Evolutionary conservation across 2,113 vertebrate genomes (phyloP).

Genomic region (Nesogale talazaci): DNA sequence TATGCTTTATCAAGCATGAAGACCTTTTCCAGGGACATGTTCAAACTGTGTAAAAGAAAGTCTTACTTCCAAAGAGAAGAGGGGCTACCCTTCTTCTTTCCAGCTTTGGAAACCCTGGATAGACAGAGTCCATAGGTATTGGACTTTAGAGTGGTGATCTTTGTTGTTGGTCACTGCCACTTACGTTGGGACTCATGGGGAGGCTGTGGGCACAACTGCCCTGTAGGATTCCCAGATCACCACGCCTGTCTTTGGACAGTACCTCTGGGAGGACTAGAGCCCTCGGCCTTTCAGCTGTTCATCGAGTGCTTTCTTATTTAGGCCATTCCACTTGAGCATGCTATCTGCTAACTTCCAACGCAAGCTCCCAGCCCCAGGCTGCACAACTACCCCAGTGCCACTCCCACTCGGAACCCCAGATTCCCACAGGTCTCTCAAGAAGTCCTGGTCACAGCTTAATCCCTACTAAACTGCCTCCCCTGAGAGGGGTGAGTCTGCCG

Average conservation of each 20-base stretch:
- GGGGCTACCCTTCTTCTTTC: too few relatives aligned
- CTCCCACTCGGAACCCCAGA: neutral
- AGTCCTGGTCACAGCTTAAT: accelerated
- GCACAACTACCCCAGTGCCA: neutral
- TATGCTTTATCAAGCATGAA: too few relatives aligned
- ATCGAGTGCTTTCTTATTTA: neutral
- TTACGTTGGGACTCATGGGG: neutral
- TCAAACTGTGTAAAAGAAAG: too few relatives aligned
- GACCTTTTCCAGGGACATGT: too few relatives aligned
- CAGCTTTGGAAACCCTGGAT: too few relatives aligned
- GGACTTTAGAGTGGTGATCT: too few relatives aligned
- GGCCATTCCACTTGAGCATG: accelerated
- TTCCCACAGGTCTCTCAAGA: accelerated
- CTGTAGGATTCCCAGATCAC: neutral
- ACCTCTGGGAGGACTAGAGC: neutral
- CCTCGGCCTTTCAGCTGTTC: neutral
- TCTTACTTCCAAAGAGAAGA: too few relatives aligned
- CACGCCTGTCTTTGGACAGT: neutral
- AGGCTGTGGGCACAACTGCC: neutral
- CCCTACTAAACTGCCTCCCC: accelerated
- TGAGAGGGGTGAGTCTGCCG: accelerated
- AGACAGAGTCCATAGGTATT: too few relatives aligned
- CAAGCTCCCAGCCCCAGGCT: neutral
- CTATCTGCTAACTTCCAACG: neutral
- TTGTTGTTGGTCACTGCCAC: neutral